phyloP scores from a whole-genome alignment of 2,888 invertebrate genomes.

The Drosophila mayaguana region DNA sequence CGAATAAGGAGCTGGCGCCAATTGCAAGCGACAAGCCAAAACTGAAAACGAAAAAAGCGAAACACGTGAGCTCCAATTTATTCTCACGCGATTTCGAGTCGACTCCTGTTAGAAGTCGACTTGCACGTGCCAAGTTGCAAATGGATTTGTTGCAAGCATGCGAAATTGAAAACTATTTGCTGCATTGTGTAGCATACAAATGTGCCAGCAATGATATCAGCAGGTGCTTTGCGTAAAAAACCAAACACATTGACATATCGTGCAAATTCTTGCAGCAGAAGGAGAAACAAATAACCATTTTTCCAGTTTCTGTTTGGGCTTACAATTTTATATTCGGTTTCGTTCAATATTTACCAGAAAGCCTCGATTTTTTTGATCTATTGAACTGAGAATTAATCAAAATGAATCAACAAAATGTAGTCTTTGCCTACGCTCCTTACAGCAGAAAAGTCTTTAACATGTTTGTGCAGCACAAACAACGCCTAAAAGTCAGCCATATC shows the following conservation, averaged over 20 bases:
- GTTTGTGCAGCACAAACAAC: background rate
- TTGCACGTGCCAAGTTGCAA: slow-evolving; percentile 66
- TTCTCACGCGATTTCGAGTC: slow-evolving; percentile 29
- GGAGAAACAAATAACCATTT: background rate
- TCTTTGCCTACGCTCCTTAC: background rate
- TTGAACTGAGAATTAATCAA: no score
- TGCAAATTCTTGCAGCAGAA: background rate
- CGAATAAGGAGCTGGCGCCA: slow-evolving; percentile 34
- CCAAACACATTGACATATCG: background rate
- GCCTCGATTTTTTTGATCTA: no score
- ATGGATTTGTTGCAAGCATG: slow-evolving; percentile 53
- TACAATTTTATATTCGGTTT: no score
- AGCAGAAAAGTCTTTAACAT: background rate
- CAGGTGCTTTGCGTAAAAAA: slow-evolving; percentile 14
- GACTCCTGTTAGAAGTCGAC: background rate
- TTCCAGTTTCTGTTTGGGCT: background rate
- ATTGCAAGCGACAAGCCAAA: slow-evolving; percentile 37
- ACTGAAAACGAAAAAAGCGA: background rate
- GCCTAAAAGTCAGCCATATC: slow-evolving; percentile 3
- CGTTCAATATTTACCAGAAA: no score
- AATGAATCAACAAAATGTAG: no score
- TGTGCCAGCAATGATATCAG: slow-evolving; percentile 20
- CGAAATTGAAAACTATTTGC: slow-evolving; percentile 38
- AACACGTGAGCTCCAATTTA: slow-evolving; percentile 32
- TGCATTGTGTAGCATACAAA: slow-evolving; percentile 24